Percentiles rank a stretch among this genome's conserved stretches.
phyloP scores from a whole-genome alignment of 2,113 vertebrate species.

The Cryptomyrus ogoouensis region DNA sequence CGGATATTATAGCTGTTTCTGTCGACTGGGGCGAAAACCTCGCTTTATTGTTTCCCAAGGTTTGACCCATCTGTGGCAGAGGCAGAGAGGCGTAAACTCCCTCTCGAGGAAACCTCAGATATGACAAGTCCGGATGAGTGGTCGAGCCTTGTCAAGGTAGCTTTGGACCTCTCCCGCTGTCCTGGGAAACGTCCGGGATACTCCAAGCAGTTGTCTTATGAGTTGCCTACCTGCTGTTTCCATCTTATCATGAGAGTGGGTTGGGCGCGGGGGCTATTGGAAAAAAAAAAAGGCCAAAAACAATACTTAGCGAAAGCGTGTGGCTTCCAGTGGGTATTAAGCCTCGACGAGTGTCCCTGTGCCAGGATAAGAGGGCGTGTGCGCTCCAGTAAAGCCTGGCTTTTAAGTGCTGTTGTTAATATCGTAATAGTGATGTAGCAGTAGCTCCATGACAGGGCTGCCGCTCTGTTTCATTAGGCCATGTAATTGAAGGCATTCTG shows the following conservation, averaged over 20 bases:
- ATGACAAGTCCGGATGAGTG: constrained; percentile 25
- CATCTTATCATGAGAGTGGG: constrained; percentile 27
- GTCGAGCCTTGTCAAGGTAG: constrained; percentile 24
- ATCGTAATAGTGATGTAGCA: constrained; percentile 69
- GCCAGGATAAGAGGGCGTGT: constrained; percentile 61
- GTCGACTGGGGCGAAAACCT: constrained; percentile 94
- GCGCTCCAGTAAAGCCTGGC: constrained; percentile 64
- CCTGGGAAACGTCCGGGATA: constrained; percentile 29
- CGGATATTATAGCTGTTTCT: constrained; percentile 97
- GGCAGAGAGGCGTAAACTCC: constrained; percentile 70
- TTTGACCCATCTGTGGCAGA: constrained; percentile 85
- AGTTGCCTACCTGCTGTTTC: constrained; percentile 42
- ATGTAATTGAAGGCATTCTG: constrained; percentile 74
- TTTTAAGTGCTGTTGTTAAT: constrained; percentile 72
- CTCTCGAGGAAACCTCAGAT: constrained; percentile 59
- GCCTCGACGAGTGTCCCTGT: constrained; percentile 57
- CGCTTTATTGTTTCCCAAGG: constrained; percentile 87
- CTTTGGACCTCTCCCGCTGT: constrained; percentile 29
- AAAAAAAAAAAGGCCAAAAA: constrained; percentile 30
- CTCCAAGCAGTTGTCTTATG: constrained; percentile 39
- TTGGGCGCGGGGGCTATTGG: neutral
- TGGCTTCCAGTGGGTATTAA: constrained; percentile 55
- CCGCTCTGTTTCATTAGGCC: constrained; percentile 70
- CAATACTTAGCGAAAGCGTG: constrained; percentile 58
- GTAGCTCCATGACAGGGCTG: constrained; percentile 58